Base-by-base conservation (phyloP, 2,113 vertebrate genomes). In the Megaleporinus macrocephalus region DNA sequence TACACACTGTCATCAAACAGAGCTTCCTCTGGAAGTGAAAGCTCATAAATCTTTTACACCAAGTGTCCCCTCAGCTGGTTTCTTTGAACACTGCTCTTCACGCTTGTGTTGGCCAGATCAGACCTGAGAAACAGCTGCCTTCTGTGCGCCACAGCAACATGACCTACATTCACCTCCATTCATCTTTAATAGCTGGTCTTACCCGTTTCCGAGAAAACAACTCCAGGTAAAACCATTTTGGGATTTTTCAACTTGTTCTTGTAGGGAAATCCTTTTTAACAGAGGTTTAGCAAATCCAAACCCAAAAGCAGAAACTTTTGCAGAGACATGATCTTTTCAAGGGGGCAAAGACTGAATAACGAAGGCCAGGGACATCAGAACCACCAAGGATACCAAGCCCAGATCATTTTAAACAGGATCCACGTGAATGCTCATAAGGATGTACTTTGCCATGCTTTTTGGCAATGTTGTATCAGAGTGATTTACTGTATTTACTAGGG, bases 11-110 rank as follows among this genome's bases (percentile, higher is more conserved):
- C 41, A 26, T 57, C 73, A 41, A 53, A 69, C 47, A 36, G 15
- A 69, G 18, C 26, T 74, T 41, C 53, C 24, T 74, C 20, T 71
- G 33, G 72, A 75, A 73, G 70, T 49, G 27, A 75, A 44, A 36
- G 66, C 62, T 87, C 81, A 83, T 87, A 73, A 85, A 88, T 87
- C 85, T 85, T 85, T 88, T 71, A 86, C 26, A 68, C 12, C 76
- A 41, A 71, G 41, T 62, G 26, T 81, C 53, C 44, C 70, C 49
- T 80, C 47, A 51, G 68, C 62, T 81, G 59, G 24, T 53, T 62
- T 78, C 49, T 79, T 30, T 80, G 41, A 12, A 24, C 33, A 24
- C 47, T 72, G 41, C 20, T 76, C 55, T 81, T 78, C 72, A 80
- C 20, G 55, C 76, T 36, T 80, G 65, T 62, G 53, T 78, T 68